phyloP scores from a whole-genome alignment of 1,140 invertebrate species.

The Drosophila ironensis region DNA sequence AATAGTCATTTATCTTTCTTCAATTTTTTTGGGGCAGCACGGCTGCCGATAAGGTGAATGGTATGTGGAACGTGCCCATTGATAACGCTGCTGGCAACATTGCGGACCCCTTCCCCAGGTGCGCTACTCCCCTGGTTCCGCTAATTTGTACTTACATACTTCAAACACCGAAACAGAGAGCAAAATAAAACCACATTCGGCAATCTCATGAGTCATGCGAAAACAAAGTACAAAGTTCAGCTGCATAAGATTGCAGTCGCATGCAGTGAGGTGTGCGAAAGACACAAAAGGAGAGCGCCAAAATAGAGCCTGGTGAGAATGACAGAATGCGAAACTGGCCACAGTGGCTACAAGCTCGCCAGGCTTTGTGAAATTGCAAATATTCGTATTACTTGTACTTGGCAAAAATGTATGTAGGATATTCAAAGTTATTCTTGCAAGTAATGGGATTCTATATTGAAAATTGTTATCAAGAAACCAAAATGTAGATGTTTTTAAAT shows the following conservation, averaged over 20 bases:
- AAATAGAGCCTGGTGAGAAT: constrained; percentile 46
- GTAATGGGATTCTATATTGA: too few species aligned
- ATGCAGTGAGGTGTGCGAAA: constrained; percentile 32
- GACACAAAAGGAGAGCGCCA: constrained; percentile 48
- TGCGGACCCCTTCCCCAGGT: too few species aligned
- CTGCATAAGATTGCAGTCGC: constrained; percentile 36
- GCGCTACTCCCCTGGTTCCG: neutral
- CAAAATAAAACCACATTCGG: constrained; percentile 12
- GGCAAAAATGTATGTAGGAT: too few species aligned
- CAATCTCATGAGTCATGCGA: constrained; percentile 51
- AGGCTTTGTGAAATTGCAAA: too few species aligned
- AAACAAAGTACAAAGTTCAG: constrained; percentile 61
- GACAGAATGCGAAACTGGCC: constrained; percentile 6
- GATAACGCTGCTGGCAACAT: constrained; percentile 30
- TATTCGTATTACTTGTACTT: too few species aligned
- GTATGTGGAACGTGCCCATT: constrained; percentile 37
- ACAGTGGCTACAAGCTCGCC: neutral
- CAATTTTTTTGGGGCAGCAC: constrained; percentile 37
- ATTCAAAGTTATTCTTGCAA: too few species aligned
- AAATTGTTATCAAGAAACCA: too few species aligned
- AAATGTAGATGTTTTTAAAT: too few species aligned
- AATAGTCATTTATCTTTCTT: constrained; percentile 44
- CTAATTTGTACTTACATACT: neutral
- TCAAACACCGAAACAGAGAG: neutral
- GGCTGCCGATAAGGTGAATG: constrained; percentile 44